These are phyloP conservation scores for Spodoptera exigua DNA, from an alignment of 2,888 invertebrate species.

Conservation along the genomic window DNA sequence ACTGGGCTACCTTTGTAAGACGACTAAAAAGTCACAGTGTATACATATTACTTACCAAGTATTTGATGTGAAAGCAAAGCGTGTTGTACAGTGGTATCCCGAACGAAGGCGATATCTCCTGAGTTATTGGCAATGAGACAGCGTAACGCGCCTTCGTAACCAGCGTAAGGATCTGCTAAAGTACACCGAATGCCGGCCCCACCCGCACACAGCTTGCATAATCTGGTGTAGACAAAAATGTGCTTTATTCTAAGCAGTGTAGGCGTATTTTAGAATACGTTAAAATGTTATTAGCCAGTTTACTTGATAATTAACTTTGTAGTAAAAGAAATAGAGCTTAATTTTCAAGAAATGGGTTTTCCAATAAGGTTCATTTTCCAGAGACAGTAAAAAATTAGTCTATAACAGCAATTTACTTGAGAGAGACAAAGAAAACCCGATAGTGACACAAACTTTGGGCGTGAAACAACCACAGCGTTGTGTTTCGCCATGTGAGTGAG, in stretches of 20 bases:
- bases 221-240: constrained; percentile 78
- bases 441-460: too few species aligned
- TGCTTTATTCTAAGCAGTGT: neutral
- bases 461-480: too few species aligned
- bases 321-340: too few species aligned
- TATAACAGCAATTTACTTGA: too few species aligned
- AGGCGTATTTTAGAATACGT: neutral
- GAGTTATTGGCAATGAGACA: constrained; percentile 92
- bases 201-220: constrained; percentile 96
- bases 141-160: constrained; percentile 96
- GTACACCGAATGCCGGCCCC: constrained; percentile 95
- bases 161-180: constrained; percentile 95
- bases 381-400: too few species aligned
- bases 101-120: constrained; percentile 97
- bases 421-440: too few species aligned
- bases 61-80: constrained; percentile 89
- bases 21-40: too few species aligned
- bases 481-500: too few species aligned
- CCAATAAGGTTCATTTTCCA: too few species aligned
- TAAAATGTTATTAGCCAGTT: neutral
- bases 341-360: too few species aligned
- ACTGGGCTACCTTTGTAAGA: too few species aligned
- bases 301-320: too few species aligned
- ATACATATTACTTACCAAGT: constrained; percentile 73
- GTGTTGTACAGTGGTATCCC: constrained; percentile 94